These are phyloP conservation scores for Hapalemur alaotrensis DNA, from an alignment of 2,797 vertebrate species.

Conservation along the genomic window DNA sequence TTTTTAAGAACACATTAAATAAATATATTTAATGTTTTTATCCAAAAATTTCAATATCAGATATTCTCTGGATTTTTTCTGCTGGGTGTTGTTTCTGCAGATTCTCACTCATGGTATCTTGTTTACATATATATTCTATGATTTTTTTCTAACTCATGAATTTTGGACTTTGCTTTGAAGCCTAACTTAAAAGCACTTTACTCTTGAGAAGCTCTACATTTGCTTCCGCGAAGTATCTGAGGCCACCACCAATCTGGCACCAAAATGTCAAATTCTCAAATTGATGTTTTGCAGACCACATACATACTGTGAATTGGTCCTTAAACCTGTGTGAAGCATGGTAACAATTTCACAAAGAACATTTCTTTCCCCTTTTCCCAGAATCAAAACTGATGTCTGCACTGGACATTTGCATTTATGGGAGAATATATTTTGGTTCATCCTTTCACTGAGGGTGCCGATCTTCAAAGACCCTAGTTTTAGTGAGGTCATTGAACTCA, in stretches of 20 bases:
- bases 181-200: background rate
- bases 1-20: background rate
- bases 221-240: background rate
- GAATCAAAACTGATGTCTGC: background rate
- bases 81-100: background rate
- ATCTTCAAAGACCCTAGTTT: background rate
- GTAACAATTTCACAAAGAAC: background rate
- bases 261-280: background rate
- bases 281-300: background rate
- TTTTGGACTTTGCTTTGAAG: slow-evolving; percentile 30
- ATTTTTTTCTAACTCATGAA: background rate
- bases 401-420: background rate
- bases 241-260: background rate
- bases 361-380: background rate
- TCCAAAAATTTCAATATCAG: background rate
- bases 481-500: background rate
- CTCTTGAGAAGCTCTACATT: background rate
- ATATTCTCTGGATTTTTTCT: background rate
- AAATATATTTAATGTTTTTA: background rate
- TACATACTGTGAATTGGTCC: background rate
- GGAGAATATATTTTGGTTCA: background rate
- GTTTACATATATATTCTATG: background rate
- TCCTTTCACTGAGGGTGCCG: background rate
- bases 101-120: background rate
- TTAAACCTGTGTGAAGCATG: background rate